Evolutionary conservation across 2,888 invertebrate genomes (phyloP).

Genomic region (Poecilus cupreus): DNA sequence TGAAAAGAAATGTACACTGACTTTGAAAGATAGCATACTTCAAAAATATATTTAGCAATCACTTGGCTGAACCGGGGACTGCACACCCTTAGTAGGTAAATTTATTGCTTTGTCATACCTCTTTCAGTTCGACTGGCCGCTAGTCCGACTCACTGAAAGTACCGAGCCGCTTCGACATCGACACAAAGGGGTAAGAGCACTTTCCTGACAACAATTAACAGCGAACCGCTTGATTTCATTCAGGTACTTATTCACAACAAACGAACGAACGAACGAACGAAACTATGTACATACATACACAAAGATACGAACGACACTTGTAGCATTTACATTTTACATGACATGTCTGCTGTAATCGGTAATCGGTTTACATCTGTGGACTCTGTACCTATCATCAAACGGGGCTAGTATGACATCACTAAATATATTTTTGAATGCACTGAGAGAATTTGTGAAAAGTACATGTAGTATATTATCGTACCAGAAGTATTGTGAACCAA

Average conservation of each 20-base stretch:
- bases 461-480: slow-evolving; percentile 50
- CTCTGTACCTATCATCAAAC: slow-evolving; percentile 33
- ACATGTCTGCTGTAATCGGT: slow-evolving; percentile 4
- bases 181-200: slow-evolving; percentile 50
- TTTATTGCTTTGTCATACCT: slow-evolving; percentile 72
- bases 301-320: slow-evolving; percentile 1
- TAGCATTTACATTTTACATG: not conserved
- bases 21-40: slow-evolving; percentile 40
- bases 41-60: slow-evolving; percentile 58
- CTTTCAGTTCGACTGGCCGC: slow-evolving; percentile 65
- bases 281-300: slow-evolving; percentile 37
- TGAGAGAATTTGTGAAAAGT: slow-evolving; percentile 54
- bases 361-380: not conserved
- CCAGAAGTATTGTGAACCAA: slow-evolving; percentile 57
- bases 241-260: slow-evolving; percentile 53
- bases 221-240: slow-evolving; percentile 43
- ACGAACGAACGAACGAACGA: slow-evolving; percentile 47
- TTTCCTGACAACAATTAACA: slow-evolving; percentile 44
- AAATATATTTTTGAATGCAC: slow-evolving; percentile 59
- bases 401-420: slow-evolving; percentile 46
- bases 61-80: slow-evolving; percentile 10
- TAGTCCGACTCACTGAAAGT: slow-evolving; percentile 22
- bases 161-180: slow-evolving; percentile 2
- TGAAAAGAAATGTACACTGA: slow-evolving; percentile 53
- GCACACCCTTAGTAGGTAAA: slow-evolving; percentile 64